Base-by-base conservation (phyloP, 2,797 vertebrate genomes). In the Prunella strophiata region DNA sequence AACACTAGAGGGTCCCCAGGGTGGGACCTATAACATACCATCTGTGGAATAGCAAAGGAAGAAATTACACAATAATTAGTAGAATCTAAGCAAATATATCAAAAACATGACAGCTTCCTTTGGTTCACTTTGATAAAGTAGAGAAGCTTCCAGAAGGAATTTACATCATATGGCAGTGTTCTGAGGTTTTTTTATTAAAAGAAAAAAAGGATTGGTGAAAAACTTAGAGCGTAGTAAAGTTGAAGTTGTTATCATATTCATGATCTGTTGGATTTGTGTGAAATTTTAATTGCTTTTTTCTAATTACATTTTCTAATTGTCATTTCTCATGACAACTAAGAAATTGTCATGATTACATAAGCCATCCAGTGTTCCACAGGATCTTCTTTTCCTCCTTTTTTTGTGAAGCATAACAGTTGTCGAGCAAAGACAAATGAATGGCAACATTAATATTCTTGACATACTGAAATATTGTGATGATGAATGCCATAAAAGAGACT, bases 371-470 rank as follows among this genome's bases (percentile, higher is more conserved):
- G 13, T 76, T 87, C 29, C 0, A 2, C 11, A 48, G 8, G 48
- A 82, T 85, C 17, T 10, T 61, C 18, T 77, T 36, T 80, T 50
- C 16, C 8, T 54, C 54, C 43, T 65, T 58, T 51, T 51, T 73
- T 27, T 30, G 16, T 80, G 43, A 89, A 83, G 29, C 22, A 78
- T 26, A 87, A 71, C 57, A 38, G 45, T 52, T 94, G 76, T 72
- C 61, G 91, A 82, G 76, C 47, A 94, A 95, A 95, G 88, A 58
- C 79, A 91, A 94, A 88, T 89, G 73, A 95, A 93, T 72, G 85
- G 58, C 62, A 92, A 77, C 26, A 80, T 96, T 96, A 89, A 89
- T 89, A 96, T 91, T 92, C 87, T 63, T 91, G 76, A 75, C 87
- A 78, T 83, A 34, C 20, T 91, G 70, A 70, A 80, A 61, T 77